Evolutionary conservation across 2,888 invertebrate genomes (phyloP), one percentile per base, ranked within the genome.

Genomic region (Glaucopsyche alexis): DNA sequence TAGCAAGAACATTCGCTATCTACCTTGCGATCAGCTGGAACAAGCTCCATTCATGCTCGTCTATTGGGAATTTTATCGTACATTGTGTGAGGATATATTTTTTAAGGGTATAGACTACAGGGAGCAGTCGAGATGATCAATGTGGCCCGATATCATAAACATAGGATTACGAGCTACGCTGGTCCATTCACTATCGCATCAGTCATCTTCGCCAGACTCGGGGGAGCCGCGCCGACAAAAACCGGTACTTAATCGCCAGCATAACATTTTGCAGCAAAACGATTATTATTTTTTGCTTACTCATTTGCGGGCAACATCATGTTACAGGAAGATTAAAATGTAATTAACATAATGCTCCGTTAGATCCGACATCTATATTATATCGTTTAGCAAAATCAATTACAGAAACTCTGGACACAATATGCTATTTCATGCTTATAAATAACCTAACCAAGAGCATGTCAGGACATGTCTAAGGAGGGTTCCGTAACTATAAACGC

Each of bases 171-270:
- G 29, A 81, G 80, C 85, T 81, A 84, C 83, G 79, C 82, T 81
- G 85, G 84, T 83, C 84, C 85, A 87, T 88, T 89, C 86, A 87
- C 80, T 83, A 83, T 80, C 79, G 80, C 81, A 83, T 60, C 60
- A 60, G 60, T 38, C 60, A 60, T 82, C 82, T 82, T 81, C 79
- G 85, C 87, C 84, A 92, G 92, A 92, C 92, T 83, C 75, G 80
- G 83, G 79, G 92, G 92, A 91, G 92, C 92, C 91, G 82, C 81
- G 78, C 81, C 81, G 78, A 90, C 29, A 60, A 60, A 60, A 60
- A 91, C 91, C 90, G 90, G 91, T 91, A 86, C 76, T 74, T 73
- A 75, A 81, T 83, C 84, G 84, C 85, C 87, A 88, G 85, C 86
- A 85, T 85, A 83, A 84, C 80, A 83, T 81, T 80, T 81, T 80